Conservation (phyloP, 2,888 invertebrate genomes). For the Netelia melanura region DNA sequence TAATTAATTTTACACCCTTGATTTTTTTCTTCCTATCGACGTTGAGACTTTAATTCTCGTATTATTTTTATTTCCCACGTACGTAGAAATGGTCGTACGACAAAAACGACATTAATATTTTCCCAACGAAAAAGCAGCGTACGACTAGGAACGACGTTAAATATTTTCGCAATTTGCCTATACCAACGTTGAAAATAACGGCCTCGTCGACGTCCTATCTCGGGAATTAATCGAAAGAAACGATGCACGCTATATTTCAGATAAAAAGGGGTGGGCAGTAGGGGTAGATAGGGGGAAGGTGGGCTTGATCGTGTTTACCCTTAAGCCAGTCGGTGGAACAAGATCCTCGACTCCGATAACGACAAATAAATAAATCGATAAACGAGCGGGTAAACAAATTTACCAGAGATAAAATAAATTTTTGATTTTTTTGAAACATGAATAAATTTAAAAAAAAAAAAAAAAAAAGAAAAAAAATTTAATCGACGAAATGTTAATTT, state of each 20-base stretch:
- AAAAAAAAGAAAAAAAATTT: too few relatives aligned
- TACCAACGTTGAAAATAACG: conserved; percentile 52
- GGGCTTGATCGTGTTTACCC: neutral
- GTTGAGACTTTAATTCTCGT: too few relatives aligned
- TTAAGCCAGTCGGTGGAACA: neutral
- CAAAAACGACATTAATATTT: neutral
- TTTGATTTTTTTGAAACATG: neutral
- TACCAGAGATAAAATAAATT: neutral
- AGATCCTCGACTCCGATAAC: conserved; percentile 10
- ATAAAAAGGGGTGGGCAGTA: neutral
- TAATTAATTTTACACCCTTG: too few relatives aligned
- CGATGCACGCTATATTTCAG: conserved; percentile 33
- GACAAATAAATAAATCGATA: neutral
- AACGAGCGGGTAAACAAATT: neutral
- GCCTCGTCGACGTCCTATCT: conserved; percentile 57
- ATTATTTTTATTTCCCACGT: too few relatives aligned
- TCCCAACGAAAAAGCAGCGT: neutral
- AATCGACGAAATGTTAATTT: neutral
- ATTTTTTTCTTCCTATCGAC: too few relatives aligned
- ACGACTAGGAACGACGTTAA: conserved; percentile 19
- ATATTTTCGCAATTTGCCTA: conserved; percentile 52
- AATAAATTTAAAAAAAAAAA: neutral
- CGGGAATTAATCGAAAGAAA: conserved; percentile 59
- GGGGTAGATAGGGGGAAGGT: too few relatives aligned
- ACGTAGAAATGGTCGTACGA: neutral